Base-by-base conservation (phyloP, 2,113 vertebrate genomes). In the Cichladusa arquata region DNA sequence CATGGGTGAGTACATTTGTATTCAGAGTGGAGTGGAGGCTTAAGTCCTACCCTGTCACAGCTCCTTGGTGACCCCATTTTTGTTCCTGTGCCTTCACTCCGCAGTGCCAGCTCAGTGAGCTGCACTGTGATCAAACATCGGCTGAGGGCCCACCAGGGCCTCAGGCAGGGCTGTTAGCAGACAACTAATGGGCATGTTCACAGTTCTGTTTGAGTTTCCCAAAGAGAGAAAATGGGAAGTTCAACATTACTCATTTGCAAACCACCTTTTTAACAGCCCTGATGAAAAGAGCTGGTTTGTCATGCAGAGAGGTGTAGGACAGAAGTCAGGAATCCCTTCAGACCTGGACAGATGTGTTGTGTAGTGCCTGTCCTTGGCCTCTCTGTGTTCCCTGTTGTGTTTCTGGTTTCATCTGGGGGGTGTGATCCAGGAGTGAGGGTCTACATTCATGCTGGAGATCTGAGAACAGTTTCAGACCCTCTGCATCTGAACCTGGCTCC, bases 1-100 rank as follows among this genome's bases (percentile, higher is more conserved):
- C 90, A 86, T 64, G 76, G 94, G 93, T 97, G 96, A 97, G 88
- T 96, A 96, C 51, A 76, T 91, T 70, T 91, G 57, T 94, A 95
- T 96, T 94, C 91, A 95, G 66, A 88, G 87, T 60, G 90, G 60
- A 73, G 96, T 95, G 65, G 33, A 87, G 53, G 50, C 51, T 94
- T 84, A 42, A 92, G 47, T 33, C 91, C 61, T 95, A 62, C 81
- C 88, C 97, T 38, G 88, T 73, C 48, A n/a, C n/a, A 91, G 78
- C 81, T 96, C 56, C 31, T 56, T 79, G 83, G 76, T 77, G 94
- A 81, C 82, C 89, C 36, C 61, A 38, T 94, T 95, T 93, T 91
- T 94, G 82, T 74, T 87, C 70, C 78, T 90, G 88, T 88, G 94
- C 85, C 79, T 90, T 74, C 90, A 17, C 36, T 93, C 31, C 12